phyloP scores from a whole-genome alignment of 2,113 vertebrate species.

The Phyllostomus discolor region DNA sequence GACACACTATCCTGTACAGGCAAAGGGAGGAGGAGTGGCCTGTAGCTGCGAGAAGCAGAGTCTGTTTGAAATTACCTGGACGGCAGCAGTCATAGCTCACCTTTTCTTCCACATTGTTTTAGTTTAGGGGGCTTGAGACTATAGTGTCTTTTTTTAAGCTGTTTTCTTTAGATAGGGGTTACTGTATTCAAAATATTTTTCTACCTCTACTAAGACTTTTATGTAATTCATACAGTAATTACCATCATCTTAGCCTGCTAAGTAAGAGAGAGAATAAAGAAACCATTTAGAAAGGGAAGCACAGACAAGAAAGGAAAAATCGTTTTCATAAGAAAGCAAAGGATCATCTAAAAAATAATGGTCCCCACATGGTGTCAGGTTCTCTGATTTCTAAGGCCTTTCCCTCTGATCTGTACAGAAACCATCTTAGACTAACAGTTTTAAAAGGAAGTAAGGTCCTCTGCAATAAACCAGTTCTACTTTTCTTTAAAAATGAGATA shows the following conservation, averaged over 20 bases:
- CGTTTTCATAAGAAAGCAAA: slow-evolving; percentile 18
- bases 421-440: neutral
- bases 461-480: neutral
- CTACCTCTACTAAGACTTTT: neutral
- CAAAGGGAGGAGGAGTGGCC: neutral
- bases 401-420: neutral
- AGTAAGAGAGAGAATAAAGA: neutral
- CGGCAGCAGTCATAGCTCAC: neutral
- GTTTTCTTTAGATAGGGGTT: neutral
- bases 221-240: neutral
- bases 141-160: neutral
- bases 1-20: neutral
- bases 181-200: neutral
- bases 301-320: neutral
- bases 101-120: neutral
- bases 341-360: neutral
- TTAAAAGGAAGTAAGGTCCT: neutral
- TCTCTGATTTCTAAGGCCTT: slow-evolving; percentile 1
- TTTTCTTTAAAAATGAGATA: slow-evolving; percentile 12
- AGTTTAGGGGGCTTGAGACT: neutral
- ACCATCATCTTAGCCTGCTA: neutral
- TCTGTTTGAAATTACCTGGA: neutral
- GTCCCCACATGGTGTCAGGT: neutral
- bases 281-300: slow-evolving; percentile 28
- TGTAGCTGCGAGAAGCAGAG: neutral